A percentile compares a stretch with the other conserved stretches of the same genome.
Conservation (phyloP, 2,888 invertebrate genomes). For the Caenorhabditis becei region DNA sequence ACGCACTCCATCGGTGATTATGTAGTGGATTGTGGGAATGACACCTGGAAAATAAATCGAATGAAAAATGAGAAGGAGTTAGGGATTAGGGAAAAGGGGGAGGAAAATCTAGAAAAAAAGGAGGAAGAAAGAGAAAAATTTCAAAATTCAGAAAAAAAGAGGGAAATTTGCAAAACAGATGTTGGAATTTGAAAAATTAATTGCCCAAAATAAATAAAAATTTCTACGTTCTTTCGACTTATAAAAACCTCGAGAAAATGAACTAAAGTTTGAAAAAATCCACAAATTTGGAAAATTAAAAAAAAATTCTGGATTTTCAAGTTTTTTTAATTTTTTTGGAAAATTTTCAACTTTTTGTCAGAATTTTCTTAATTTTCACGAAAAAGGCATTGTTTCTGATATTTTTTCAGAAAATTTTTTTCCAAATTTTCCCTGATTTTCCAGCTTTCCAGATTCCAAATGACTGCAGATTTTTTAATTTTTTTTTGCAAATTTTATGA, state of each 20-base stretch:
- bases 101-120: too few species aligned
- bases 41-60: constrained; percentile 85
- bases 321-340: constrained; percentile 6
- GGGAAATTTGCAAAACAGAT: too few species aligned
- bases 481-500: not conserved
- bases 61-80: too few species aligned
- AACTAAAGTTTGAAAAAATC: too few species aligned
- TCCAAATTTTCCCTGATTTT: too few species aligned
- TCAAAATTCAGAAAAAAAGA: constrained; percentile 4
- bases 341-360: not conserved
- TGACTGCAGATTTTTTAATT: not conserved
- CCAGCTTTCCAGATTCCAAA: too few species aligned
- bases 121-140: too few species aligned
- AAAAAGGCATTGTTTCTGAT: too few species aligned
- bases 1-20: constrained; percentile 95
- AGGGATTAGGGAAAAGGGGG: too few species aligned
- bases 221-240: not conserved
- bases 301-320: not conserved
- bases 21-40: constrained; percentile 97
- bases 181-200: too few species aligned
- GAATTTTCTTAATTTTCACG: not conserved
- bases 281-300: not conserved
- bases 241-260: too few species aligned
- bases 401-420: not conserved
- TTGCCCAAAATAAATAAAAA: not conserved